A percentile compares a stretch with the other conserved stretches of the same genome.
These are phyloP conservation scores for Phrixothrix hirtus DNA, from an alignment of 2,888 invertebrate species.

Conservation along the genomic window DNA sequence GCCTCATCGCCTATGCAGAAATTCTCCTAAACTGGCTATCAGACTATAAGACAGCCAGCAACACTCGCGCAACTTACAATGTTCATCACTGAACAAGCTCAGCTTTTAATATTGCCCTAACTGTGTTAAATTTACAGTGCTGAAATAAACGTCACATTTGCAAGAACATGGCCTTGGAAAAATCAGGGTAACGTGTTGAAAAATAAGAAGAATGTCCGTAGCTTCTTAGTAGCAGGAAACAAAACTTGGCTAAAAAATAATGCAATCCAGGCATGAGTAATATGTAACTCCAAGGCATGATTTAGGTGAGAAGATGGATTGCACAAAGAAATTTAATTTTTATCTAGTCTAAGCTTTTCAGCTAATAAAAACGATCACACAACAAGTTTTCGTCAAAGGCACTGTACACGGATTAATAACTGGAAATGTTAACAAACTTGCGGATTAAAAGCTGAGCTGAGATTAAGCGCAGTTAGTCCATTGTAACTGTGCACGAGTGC, in stretches of 20 bases:
- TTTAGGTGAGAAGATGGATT: constrained; percentile 20
- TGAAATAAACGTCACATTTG: constrained; percentile 47
- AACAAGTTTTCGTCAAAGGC: constrained; percentile 48
- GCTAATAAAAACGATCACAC: constrained; percentile 50
- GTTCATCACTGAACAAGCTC: constrained; percentile 55
- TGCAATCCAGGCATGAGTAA: constrained; percentile 39
- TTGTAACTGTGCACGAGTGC: constrained; percentile 57
- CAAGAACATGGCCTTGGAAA: constrained; percentile 56
- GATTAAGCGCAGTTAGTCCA: constrained; percentile 58
- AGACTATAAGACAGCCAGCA: constrained; percentile 51
- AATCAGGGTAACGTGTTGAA: constrained; percentile 41
- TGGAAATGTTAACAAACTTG: constrained; percentile 54
- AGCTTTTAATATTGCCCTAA: constrained; percentile 54
- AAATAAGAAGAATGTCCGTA: constrained; percentile 36
- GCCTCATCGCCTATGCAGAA: constrained; percentile 86
- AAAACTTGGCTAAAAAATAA: constrained; percentile 43
- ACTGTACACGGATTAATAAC: constrained; percentile 54
- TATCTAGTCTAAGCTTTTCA: constrained; percentile 50
- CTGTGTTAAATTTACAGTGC: constrained; percentile 47
- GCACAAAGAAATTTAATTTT: constrained; percentile 23
- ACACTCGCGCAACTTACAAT: constrained; percentile 56
- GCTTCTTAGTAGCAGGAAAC: constrained; percentile 37
- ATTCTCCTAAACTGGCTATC: constrained; percentile 53
- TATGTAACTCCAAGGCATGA: constrained; percentile 27
- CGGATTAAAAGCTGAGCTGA: constrained; percentile 58